phyloP scores from a whole-genome alignment of 1,140 invertebrate species.

The Scaptomyza montana region DNA sequence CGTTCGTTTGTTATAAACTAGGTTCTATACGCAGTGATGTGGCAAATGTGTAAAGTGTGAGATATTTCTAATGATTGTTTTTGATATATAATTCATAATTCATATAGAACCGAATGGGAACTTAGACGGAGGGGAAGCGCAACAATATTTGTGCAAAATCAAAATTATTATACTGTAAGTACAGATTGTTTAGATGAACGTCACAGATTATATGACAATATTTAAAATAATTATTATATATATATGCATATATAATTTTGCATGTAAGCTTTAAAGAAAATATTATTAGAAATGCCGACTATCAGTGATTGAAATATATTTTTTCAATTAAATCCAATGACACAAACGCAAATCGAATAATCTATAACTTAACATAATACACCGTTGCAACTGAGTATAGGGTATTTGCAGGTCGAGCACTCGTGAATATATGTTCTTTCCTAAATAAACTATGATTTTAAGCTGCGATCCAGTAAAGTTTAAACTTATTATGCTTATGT shows the following conservation, averaged over 20 bases:
- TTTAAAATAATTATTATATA: neutral
- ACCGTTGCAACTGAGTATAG: neutral
- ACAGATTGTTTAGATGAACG: conserved; percentile 3
- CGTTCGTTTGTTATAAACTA: neutral
- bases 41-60: conserved; percentile 34
- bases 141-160: neutral
- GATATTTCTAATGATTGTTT: conserved; percentile 31
- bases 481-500: neutral
- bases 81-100: neutral
- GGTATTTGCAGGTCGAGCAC: neutral
- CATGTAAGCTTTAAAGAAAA: neutral
- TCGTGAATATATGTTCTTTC: neutral
- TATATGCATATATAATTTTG: neutral
- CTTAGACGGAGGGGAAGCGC: neutral
- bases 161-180: conserved; percentile 19
- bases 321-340: neutral
- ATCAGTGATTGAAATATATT: conserved; percentile 4
- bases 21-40: conserved; percentile 29
- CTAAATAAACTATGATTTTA: no score
- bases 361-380: neutral
- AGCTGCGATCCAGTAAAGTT: no score
- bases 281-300: neutral
- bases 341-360: neutral
- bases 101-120: neutral
- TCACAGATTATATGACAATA: neutral